A percentile compares a stretch with the other conserved stretches of the same genome.
These are phyloP conservation scores for Caenorhabditis sp. DNA, from an alignment of 2,888 invertebrate species.

Conservation along the genomic window DNA sequence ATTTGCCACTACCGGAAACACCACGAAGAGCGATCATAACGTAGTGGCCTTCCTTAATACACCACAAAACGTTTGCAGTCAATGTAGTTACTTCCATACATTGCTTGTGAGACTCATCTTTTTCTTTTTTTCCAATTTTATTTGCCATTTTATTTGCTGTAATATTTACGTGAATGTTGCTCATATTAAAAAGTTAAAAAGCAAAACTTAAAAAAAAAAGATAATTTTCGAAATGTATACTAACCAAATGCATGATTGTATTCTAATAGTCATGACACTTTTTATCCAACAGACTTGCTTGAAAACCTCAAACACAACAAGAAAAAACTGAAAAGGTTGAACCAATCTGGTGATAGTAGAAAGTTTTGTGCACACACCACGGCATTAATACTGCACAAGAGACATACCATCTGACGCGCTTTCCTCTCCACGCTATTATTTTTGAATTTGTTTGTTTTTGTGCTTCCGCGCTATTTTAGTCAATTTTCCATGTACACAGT, in stretches of 20 bases:
- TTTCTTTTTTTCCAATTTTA: not conserved
- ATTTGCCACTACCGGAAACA: conserved; percentile 35
- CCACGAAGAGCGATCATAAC: conserved; percentile 24
- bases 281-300: too few relatives aligned
- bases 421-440: not conserved
- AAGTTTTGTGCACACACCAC: conserved; percentile 14
- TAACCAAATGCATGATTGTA: too few relatives aligned
- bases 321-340: not conserved
- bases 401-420: conserved; percentile 10
- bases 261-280: too few relatives aligned
- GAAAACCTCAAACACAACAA: too few relatives aligned
- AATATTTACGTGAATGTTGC: not conserved
- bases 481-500: not conserved
- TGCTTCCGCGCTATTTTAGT: not conserved
- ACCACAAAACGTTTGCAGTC: conserved; percentile 8
- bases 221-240: too few relatives aligned
- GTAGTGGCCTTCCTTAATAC: conserved; percentile 18
- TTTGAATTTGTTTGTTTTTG: not conserved
- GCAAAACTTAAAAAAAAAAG: too few relatives aligned
- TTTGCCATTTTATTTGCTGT: not conserved
- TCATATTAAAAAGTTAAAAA: not conserved
- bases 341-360: not conserved
- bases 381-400: not conserved
- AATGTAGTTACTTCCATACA: conserved; percentile 20
- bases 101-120: conserved; percentile 23